Percentiles rank a stretch among this genome's conserved stretches.
Conservation (phyloP, 2,797 vertebrate species). For the Amniataba percoides region DNA sequence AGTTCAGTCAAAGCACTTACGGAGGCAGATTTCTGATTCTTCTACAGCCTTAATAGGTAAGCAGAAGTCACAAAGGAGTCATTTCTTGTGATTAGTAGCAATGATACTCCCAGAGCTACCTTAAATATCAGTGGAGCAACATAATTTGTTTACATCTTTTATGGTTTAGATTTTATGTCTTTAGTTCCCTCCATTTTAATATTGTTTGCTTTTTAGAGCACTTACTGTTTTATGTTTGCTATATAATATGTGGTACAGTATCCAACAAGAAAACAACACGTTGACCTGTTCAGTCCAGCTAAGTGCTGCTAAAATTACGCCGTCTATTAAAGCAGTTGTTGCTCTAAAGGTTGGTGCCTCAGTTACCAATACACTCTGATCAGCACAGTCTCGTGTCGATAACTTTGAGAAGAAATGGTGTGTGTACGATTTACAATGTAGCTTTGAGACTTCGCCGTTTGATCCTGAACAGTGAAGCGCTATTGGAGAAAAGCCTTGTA, state of each 20-base stretch:
- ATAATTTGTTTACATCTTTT: conserved; percentile 73
- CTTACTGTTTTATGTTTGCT: conserved; percentile 65
- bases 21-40: conserved; percentile 57
- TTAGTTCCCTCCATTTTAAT: conserved; percentile 48
- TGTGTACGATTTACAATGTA: conserved; percentile 44
- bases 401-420: conserved; percentile 27
- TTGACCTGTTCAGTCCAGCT: conserved; percentile 34
- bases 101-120: conserved; percentile 33
- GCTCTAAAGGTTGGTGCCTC: conserved; percentile 51
- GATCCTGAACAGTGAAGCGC: conserved; percentile 16
- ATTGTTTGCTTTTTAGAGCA: conserved; percentile 68
- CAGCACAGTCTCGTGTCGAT: conserved; percentile 58
- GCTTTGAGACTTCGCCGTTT: conserved; percentile 48
- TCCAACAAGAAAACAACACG: conserved; percentile 48
- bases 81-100: conserved; percentile 44
- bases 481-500: conserved; percentile 65
- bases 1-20: conserved; percentile 68
- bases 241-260: conserved; percentile 36
- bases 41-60: conserved; percentile 62
- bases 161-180: conserved; percentile 41
- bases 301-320: conserved; percentile 40
- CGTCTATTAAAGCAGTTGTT: conserved; percentile 28
- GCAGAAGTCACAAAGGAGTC: conserved; percentile 39
- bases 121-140: conserved; percentile 62
- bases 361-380: conserved; percentile 31